phyloP scores from a whole-genome alignment of 2,797 vertebrate genomes.

The Diplodus puntazzo region DNA sequence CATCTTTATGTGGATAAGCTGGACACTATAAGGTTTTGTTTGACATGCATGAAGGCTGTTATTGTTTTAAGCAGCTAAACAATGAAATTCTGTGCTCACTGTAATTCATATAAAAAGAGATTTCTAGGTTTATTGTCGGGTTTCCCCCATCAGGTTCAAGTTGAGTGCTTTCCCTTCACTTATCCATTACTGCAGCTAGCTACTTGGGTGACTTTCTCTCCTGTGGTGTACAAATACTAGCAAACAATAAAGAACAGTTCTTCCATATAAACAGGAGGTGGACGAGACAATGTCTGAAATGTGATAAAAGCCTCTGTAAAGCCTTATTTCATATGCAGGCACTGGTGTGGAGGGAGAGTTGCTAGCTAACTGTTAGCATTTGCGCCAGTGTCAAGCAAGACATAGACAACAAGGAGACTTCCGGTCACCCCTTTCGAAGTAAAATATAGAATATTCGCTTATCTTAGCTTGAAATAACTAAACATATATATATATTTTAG shows the following conservation, averaged over 20 bases:
- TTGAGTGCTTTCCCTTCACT: conserved; percentile 2
- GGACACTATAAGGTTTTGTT: not conserved
- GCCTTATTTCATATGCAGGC: not conserved
- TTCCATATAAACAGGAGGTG: fast-evolving
- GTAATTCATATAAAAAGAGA: not conserved
- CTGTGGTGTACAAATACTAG: not conserved
- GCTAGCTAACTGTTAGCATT: conserved; percentile 47
- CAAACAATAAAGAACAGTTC: fast-evolving
- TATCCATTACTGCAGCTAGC: conserved; percentile 2
- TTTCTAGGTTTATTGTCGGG: not conserved
- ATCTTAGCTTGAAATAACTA: not conserved
- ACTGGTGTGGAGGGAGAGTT: not conserved
- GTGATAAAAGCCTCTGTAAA: not conserved
- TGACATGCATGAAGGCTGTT: not conserved
- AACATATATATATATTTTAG: no score
- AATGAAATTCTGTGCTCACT: not conserved
- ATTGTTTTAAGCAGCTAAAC: not conserved
- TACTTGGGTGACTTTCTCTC: not conserved
- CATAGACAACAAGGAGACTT: not conserved
- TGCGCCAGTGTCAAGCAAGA: conserved; percentile 19
- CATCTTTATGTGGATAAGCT: conserved; percentile 2
- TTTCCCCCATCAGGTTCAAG: conserved; percentile 10
- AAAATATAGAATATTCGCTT: not conserved
- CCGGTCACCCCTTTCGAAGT: conserved; percentile 32
- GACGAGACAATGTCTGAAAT: fast-evolving